Conservation (phyloP, 2,797 vertebrate genomes). For the Oryzias sinensis region DNA sequence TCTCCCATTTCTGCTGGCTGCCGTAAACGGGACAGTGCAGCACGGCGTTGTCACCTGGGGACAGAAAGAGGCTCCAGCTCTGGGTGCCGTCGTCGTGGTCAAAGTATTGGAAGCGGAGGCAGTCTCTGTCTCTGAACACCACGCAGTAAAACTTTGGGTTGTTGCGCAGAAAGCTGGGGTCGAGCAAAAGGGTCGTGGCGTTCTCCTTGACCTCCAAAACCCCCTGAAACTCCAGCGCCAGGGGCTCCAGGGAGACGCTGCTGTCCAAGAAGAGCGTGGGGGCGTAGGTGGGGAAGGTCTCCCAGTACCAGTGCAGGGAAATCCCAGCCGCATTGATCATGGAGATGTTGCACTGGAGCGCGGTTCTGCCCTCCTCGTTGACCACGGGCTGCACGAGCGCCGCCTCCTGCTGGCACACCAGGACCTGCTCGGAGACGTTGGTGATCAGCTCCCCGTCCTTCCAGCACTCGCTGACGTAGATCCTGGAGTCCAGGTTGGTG, state of each 20-base stretch:
- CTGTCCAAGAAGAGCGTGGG: slow-evolving; percentile 66
- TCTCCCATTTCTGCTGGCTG: slow-evolving; percentile 63
- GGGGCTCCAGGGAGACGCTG: slow-evolving; percentile 46
- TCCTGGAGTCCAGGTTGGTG: slow-evolving; percentile 60
- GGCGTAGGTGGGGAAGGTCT: slow-evolving; percentile 27
- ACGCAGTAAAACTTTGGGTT: slow-evolving; percentile 60
- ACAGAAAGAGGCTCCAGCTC: slow-evolving; percentile 43
- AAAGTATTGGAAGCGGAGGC: slow-evolving; percentile 66
- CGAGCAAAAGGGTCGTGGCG: slow-evolving; percentile 50
- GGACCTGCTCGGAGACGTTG: slow-evolving; percentile 43
- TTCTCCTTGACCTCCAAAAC: slow-evolving; percentile 39
- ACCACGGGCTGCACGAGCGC: slow-evolving; percentile 35
- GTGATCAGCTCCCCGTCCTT: slow-evolving; percentile 22
- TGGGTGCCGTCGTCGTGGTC: slow-evolving; percentile 28
- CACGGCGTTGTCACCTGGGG: slow-evolving; percentile 57
- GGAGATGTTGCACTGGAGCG: slow-evolving; percentile 57
- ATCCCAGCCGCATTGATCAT: slow-evolving; percentile 8
- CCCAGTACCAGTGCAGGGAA: slow-evolving; percentile 72
- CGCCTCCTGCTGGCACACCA: slow-evolving; percentile 62
- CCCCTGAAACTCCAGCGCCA: slow-evolving; percentile 42
- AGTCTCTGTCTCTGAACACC: slow-evolving; percentile 51
- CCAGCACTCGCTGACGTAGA: slow-evolving; percentile 76
- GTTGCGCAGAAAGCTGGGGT: slow-evolving; percentile 28
- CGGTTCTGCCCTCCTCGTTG: slow-evolving; percentile 16
- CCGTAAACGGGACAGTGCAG: slow-evolving; percentile 57